These are phyloP conservation scores for Chaetura pelagica DNA, from an alignment of 2,113 vertebrate genomes.

Conservation along the genomic window DNA sequence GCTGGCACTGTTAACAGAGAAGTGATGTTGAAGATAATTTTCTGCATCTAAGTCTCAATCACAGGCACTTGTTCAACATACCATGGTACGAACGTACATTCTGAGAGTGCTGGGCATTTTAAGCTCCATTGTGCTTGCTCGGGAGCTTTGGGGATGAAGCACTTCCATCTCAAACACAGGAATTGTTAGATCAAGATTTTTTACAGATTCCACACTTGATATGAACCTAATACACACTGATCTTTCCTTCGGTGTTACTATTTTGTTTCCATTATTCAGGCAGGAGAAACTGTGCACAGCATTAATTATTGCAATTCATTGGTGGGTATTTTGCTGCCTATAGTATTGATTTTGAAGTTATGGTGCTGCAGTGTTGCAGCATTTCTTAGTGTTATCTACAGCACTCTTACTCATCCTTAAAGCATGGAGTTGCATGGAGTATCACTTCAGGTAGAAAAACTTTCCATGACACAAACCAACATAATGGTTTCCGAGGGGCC, in stretches of 20 bases:
- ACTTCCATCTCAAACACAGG: not conserved
- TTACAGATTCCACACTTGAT: not conserved
- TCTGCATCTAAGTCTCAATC: not conserved
- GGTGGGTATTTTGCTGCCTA: not conserved
- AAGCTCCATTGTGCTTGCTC: not conserved
- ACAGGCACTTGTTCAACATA: not conserved
- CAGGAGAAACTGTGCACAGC: not conserved
- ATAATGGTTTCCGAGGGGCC: constrained; percentile 27
- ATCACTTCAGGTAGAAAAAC: not conserved
- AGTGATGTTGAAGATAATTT: not conserved
- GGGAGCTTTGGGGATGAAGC: not conserved
- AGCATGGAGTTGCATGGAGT: not conserved
- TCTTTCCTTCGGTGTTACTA: not conserved
- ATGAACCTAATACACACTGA: not conserved
- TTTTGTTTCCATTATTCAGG: not conserved
- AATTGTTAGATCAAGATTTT: not conserved
- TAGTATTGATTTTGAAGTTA: not conserved
- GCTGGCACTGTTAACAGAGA: not conserved
- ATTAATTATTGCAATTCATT: not conserved
- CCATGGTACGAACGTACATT: not conserved
- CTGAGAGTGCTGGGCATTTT: not conserved
- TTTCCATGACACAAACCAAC: not conserved
- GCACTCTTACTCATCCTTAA: not conserved
- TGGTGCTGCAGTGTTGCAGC: not conserved
- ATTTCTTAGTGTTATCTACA: not conserved